phyloP scores from a whole-genome alignment of 2,113 vertebrate genomes.

The Gnathonemus echidnorhynchus region DNA sequence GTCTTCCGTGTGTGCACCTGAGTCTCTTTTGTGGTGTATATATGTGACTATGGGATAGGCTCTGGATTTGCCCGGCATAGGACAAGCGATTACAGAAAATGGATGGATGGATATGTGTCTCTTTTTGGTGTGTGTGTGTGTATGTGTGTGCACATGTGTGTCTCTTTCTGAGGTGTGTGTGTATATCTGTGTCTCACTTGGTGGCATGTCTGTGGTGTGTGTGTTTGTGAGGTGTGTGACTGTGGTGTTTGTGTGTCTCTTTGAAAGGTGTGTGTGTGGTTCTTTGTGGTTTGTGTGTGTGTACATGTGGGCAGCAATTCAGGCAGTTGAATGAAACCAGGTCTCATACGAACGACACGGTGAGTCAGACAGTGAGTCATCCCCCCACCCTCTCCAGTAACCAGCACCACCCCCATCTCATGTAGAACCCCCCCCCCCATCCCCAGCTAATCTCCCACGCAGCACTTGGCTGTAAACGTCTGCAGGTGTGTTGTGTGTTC shows the following conservation, averaged over 20 bases:
- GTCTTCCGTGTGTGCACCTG: neutral
- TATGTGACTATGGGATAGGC: neutral
- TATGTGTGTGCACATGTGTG: neutral
- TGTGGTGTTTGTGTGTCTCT: neutral
- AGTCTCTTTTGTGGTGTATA: neutral
- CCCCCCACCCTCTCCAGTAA: constrained; percentile 27
- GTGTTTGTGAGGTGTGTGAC: neutral
- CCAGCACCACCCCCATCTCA: constrained; percentile 25
- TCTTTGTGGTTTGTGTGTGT: constrained; percentile 22
- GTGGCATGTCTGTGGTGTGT: neutral
- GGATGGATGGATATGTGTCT: neutral
- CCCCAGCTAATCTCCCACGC: constrained; percentile 16
- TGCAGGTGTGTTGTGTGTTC: constrained; percentile 27
- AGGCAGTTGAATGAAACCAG: constrained; percentile 42
- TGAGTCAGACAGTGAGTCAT: constrained; percentile 47
- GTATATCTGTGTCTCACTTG: neutral
- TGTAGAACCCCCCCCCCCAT: constrained; percentile 25
- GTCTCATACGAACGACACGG: constrained; percentile 32
- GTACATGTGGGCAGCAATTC: neutral
- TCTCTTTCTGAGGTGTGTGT: neutral
- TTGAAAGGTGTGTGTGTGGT: neutral
- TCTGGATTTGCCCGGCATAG: neutral
- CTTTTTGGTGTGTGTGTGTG: neutral
- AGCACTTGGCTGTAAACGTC: constrained; percentile 21
- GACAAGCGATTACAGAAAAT: neutral